phyloP scores from a whole-genome alignment of 2,888 invertebrate species.

The Encarsia formosa region DNA sequence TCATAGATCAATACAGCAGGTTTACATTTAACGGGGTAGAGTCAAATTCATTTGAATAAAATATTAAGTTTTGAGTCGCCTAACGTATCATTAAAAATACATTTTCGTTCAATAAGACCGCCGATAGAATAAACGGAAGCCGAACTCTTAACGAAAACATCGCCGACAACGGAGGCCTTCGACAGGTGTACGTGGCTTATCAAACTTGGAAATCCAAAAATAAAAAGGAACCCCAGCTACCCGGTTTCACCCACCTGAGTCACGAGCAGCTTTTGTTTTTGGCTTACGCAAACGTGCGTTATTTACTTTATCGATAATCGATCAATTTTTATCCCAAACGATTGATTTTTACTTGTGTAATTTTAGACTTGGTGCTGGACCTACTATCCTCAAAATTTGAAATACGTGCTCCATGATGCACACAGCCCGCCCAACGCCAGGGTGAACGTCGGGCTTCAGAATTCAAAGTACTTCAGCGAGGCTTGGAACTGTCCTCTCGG shows the following conservation, averaged over 20 bases:
- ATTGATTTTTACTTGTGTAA: too few species aligned
- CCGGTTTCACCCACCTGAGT: neutral
- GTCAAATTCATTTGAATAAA: neutral
- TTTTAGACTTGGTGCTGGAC: too few species aligned
- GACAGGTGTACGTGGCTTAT: neutral
- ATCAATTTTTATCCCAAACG: too few species aligned
- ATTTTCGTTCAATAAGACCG: neutral
- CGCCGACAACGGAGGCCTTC: neutral
- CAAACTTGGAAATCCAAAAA: neutral
- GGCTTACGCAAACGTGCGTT: neutral
- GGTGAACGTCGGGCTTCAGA: too few species aligned
- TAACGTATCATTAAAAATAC: neutral
- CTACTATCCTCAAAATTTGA: too few species aligned
- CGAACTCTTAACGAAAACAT: neutral
- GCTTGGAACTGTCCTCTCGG: too few species aligned
- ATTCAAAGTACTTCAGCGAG: too few species aligned
- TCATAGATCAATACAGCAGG: neutral
- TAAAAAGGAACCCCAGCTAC: neutral
- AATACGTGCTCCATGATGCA: too few species aligned
- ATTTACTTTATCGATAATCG: too few species aligned
- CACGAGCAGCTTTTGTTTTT: neutral
- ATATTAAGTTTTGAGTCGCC: neutral
- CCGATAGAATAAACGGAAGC: neutral
- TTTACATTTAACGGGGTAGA: neutral
- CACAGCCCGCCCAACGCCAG: too few species aligned